These are phyloP conservation scores for Calonectris borealis DNA, from an alignment of 2,113 vertebrate genomes.

Conservation along the genomic window DNA sequence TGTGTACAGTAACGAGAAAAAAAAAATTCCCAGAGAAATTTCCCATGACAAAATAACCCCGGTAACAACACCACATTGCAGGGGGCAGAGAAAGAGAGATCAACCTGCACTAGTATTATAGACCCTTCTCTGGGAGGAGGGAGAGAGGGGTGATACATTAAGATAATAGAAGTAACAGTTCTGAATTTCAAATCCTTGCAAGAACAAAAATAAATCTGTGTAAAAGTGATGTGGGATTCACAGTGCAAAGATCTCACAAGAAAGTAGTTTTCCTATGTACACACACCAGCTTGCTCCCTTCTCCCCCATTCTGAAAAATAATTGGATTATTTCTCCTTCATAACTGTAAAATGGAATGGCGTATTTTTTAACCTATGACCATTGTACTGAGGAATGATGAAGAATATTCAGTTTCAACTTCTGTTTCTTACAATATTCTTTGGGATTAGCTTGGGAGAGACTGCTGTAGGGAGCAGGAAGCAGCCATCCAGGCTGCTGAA, in stretches of 20 bases:
- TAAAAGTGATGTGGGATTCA: not conserved
- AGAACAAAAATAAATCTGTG: not conserved
- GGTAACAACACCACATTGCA: not conserved
- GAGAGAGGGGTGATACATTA: not conserved
- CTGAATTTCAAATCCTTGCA: not conserved
- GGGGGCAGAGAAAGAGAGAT: not conserved
- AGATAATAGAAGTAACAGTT: not conserved
- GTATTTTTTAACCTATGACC: not conserved
- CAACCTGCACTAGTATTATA: not conserved
- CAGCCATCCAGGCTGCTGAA: not conserved
- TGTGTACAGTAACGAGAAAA: conserved; percentile 28
- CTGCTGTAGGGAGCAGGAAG: not conserved
- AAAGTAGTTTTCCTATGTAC: not conserved
- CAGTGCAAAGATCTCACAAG: not conserved
- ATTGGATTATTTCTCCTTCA: not conserved
- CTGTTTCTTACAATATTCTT: not conserved
- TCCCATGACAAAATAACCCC: conserved; percentile 14
- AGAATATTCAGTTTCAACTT: not conserved
- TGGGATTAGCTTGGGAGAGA: not conserved
- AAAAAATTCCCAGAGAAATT: conserved; percentile 34
- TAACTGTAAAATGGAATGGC: not conserved
- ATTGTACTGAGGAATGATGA: not conserved
- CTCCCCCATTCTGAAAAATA: not conserved
- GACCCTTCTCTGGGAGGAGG: not conserved
- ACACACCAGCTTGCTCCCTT: not conserved